These are phyloP conservation scores for Littorina saxatilis DNA, from an alignment of 1,140 invertebrate genomes.

Conservation along the genomic window DNA sequence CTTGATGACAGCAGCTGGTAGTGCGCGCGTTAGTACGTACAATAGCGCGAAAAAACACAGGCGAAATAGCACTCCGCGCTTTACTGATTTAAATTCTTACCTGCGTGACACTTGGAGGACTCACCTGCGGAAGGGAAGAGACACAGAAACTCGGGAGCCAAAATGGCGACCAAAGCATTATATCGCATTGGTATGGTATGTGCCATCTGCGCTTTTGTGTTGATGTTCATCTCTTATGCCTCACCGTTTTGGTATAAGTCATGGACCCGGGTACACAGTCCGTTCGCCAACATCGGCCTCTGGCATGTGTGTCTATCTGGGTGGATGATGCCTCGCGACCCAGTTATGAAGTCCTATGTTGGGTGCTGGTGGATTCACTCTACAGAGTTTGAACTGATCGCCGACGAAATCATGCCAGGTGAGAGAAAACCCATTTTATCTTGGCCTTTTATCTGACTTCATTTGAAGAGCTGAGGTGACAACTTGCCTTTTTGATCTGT, in stretches of 20 bases:
- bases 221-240: slow-evolving; percentile 89
- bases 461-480: no score
- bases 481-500: background rate
- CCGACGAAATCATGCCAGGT: slow-evolving; percentile 92
- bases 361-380: slow-evolving; percentile 97
- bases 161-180: slow-evolving; percentile 53
- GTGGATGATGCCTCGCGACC: slow-evolving; percentile 93
- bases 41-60: no score
- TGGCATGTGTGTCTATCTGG: slow-evolving; percentile 98
- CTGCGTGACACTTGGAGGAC: no score
- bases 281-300: slow-evolving; percentile 86
- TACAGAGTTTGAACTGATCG: slow-evolving; percentile 91
- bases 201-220: slow-evolving; percentile 67
- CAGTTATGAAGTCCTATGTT: slow-evolving; percentile 91
- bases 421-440: slow-evolving; percentile 45
- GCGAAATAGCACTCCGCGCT: no score
- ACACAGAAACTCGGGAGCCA: slow-evolving; percentile 2
- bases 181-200: slow-evolving; percentile 62
- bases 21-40: no score
- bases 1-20: no score
- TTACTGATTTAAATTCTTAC: no score
- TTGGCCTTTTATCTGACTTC: background rate
- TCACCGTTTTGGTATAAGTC: slow-evolving; percentile 98
- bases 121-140: background rate
- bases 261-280: slow-evolving; percentile 91